Base-by-base conservation (phyloP, 1,140 invertebrate species). In the Macrosteles quadrilineatus region DNA sequence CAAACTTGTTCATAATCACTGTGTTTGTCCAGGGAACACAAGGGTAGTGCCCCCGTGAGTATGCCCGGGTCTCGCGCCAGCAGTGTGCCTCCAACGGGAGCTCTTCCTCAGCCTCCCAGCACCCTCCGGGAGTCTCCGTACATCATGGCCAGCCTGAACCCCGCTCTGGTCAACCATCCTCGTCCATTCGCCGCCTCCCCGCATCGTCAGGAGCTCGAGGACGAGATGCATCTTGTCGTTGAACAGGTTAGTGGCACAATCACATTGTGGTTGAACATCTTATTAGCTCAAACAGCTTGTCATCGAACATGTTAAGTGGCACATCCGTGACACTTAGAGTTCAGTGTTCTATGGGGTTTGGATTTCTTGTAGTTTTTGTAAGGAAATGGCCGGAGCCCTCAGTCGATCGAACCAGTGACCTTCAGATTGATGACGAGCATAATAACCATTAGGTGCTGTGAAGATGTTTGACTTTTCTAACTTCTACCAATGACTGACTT, bases 191-290 rank as follows among this genome's bases (percentile, higher is more conserved):
- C 47, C 19, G 62, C 55, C 6, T 73, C 74, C 0, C 69, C 71
- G 0, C 71, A 74, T 43, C 68, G 57, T 17, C 65, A 55, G 14
- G 70, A 72, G 31, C 67, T 72, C 4, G 72, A 73, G 27, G 70
- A 73, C n/a, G 72, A 73, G 36, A 31, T 64, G 3, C 64, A 72
- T 19, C 27, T 57, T 23, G 68, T 72, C 21, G 43, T 25, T 2
- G 71, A 74, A 63, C 73, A 74, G 68, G 73, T 74, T 17, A 40
- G 55, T 59, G 12, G 12, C 55, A 59, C 21, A 40, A 17, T 40
- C 36, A 40, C 36, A 40, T n/a, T n/a, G 32, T 36, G 32, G 32
- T 36, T 4, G 14, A 36, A 36, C 32, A 4, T 36, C 32, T n/a
- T n/a, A n/a, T n/a, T n/a, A n/a, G n/a, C n/a, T n/a, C n/a, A n/a